Conservation (phyloP, 2,797 vertebrate genomes). For the Poecilia wingei region DNA sequence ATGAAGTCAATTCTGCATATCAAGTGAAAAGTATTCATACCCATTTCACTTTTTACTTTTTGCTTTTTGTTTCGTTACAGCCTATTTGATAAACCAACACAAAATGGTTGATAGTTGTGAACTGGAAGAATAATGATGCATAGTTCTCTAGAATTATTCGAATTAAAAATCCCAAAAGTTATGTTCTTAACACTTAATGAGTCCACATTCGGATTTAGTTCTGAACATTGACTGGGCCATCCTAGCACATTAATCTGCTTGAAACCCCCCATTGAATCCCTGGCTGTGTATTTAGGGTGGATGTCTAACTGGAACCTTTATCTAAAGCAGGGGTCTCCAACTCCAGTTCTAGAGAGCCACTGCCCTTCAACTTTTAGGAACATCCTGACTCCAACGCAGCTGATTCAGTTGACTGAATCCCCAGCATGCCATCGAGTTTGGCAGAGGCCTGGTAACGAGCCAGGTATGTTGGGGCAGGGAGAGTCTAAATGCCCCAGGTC, state of each 20-base stretch:
- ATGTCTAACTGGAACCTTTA: neutral
- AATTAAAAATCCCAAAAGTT: neutral
- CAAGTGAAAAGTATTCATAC: neutral
- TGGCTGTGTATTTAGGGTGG: neutral
- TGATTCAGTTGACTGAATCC: too few relatives aligned
- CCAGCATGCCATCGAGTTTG: too few relatives aligned
- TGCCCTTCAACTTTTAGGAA: too few relatives aligned
- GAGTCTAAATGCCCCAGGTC: too few relatives aligned
- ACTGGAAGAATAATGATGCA: neutral
- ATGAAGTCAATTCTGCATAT: neutral
- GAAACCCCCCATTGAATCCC: neutral
- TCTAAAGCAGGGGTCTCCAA: neutral
- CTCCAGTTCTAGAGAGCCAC: too few relatives aligned
- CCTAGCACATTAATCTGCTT: neutral
- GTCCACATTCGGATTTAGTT: neutral
- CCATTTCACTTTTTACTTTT: neutral
- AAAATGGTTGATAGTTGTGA: neutral
- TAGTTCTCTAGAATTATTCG: neutral
- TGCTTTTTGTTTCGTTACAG: neutral
- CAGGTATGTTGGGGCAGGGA: too few relatives aligned
- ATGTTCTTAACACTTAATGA: neutral
- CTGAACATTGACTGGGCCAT: neutral
- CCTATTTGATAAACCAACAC: neutral
- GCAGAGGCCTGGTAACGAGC: too few relatives aligned
- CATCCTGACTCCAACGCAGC: too few relatives aligned